A percentile compares a stretch with the other conserved stretches of the same genome.
Conservation (phyloP, 2,113 vertebrate genomes). For the Phaetusa simplex region DNA sequence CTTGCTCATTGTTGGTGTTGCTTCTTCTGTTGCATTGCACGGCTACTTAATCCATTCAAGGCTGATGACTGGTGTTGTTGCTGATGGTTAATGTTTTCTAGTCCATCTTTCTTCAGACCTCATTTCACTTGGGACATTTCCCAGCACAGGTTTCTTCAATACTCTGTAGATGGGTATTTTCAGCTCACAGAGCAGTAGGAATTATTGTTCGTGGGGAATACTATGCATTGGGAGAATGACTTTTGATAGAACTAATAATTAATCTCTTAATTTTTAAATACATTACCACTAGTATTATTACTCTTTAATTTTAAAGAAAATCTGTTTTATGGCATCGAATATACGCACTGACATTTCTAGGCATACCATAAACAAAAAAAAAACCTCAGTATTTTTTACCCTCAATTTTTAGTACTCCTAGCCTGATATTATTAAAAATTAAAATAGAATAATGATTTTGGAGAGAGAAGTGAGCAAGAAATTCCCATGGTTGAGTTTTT, state of each 20-base stretch:
- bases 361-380: not conserved
- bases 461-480: not conserved
- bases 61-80: not conserved
- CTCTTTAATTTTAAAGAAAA: not conserved
- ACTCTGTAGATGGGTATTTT: not conserved
- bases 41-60: not conserved
- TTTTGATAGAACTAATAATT: not conserved
- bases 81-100: not conserved
- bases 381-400: rapidly evolving
- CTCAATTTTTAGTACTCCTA: not conserved
- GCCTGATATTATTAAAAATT: not conserved
- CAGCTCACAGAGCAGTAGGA: not conserved
- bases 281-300: not conserved
- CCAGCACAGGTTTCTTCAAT: not conserved
- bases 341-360: not conserved
- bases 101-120: not conserved
- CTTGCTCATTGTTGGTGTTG: not conserved
- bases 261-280: not conserved
- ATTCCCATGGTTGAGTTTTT: not conserved
- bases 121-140: not conserved
- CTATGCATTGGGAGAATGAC: not conserved
- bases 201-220: not conserved
- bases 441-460: not conserved
- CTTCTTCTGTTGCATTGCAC: not conserved
- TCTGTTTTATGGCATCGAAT: not conserved